A percentile compares a stretch with the other conserved stretches of the same genome.
Evolutionary conservation across 2,113 vertebrate species (phyloP).

Genomic region (Chlorocebus sabaeus): DNA sequence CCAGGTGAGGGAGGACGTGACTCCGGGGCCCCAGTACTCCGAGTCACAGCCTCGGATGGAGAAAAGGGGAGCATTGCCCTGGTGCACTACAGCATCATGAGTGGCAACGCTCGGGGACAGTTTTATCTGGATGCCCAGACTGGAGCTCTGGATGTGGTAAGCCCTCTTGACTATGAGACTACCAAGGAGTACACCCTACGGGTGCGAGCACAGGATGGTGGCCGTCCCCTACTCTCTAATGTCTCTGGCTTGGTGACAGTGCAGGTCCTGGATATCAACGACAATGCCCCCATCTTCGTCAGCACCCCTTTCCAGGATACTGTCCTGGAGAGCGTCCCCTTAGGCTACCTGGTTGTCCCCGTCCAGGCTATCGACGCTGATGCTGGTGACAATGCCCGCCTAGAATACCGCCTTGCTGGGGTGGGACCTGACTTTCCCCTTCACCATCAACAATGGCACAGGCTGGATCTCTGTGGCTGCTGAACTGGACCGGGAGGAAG

Average conservation of each 20-base stretch:
- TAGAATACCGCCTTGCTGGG: constrained; percentile 91
- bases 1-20: constrained; percentile 91
- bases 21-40: constrained; percentile 88
- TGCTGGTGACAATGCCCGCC: constrained; percentile 91
- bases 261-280: constrained; percentile 95
- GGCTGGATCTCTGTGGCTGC: constrained; percentile 95
- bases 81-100: constrained; percentile 98
- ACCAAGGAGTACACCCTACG: constrained; percentile 94
- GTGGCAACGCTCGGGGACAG: constrained; percentile 94
- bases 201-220: constrained; percentile 94
- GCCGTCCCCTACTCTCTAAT: constrained; percentile 94
- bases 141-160: constrained; percentile 92
- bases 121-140: constrained; percentile 97
- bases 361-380: constrained; percentile 95
- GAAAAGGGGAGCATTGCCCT: constrained; percentile 93
- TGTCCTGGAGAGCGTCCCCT: constrained; percentile 92
- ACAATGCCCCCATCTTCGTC: constrained; percentile 96
- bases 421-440: constrained; percentile 88
- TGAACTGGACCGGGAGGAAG: constrained; percentile 91
- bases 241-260: constrained; percentile 94
- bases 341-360: constrained; percentile 95
- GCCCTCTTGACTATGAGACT: constrained; percentile 93
- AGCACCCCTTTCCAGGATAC: constrained; percentile 97
- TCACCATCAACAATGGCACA: constrained; percentile 93
- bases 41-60: constrained; percentile 90